Evolutionary conservation across 2,888 invertebrate species (phyloP).

Genomic region (Cephus spinipes): DNA sequence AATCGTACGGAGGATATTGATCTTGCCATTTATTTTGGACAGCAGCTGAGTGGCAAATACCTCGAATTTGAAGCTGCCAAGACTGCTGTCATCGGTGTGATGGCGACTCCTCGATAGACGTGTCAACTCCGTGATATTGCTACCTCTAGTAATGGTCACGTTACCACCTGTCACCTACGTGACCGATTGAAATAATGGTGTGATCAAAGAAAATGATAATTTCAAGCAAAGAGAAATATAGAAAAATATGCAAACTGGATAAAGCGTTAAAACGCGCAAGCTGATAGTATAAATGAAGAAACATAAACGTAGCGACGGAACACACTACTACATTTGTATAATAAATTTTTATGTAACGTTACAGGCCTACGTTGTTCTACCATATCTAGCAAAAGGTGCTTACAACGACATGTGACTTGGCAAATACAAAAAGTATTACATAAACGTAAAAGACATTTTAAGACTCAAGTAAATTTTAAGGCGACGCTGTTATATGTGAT

Average conservation of each 20-base stretch:
- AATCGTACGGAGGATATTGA: background rate
- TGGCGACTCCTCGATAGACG: constrained; percentile 70
- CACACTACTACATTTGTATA: background rate
- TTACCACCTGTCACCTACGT: constrained; percentile 60
- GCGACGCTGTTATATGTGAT: background rate
- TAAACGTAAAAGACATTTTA: background rate
- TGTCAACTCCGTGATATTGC: constrained; percentile 57
- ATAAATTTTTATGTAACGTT: background rate
- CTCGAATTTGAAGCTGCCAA: constrained; percentile 78
- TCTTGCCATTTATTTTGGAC: background rate
- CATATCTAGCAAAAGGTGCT: too few species aligned
- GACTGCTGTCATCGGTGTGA: constrained; percentile 77
- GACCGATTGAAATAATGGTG: constrained; percentile 33
- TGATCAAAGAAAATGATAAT: constrained; percentile 24
- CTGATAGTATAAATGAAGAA: background rate
- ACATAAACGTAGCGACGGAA: background rate
- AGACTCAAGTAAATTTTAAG: background rate
- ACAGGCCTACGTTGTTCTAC: too few species aligned
- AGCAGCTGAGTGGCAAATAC: constrained; percentile 60
- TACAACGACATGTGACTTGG: background rate
- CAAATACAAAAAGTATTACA: constrained; percentile 2
- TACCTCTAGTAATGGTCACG: constrained; percentile 64
- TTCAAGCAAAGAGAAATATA: background rate
- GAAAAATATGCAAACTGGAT: background rate
- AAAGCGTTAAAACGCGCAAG: background rate